These are phyloP conservation scores for Lithophane leautieri DNA, from an alignment of 2,888 invertebrate species.

Conservation along the genomic window DNA sequence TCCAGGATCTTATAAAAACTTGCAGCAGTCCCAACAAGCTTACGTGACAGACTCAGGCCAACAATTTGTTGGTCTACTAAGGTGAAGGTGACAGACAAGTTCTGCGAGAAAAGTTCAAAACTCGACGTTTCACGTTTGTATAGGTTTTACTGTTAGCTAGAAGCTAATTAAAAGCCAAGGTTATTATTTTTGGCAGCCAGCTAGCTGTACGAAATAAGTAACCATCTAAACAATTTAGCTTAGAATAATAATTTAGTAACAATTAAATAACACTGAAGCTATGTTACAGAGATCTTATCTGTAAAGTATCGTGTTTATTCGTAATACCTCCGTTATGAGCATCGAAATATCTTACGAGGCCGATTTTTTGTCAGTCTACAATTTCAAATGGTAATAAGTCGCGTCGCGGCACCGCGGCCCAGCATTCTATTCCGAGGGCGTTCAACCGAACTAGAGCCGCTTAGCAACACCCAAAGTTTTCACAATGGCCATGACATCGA, in stretches of 20 bases:
- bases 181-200: conserved; percentile 65
- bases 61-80: no score
- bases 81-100: conserved; percentile 9
- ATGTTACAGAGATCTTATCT: conserved; percentile 51
- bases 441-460: conserved; percentile 83
- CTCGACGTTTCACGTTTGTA: conserved; percentile 28
- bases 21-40: not conserved
- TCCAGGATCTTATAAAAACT: not conserved
- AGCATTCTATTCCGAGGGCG: conserved; percentile 83
- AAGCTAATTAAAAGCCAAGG: conserved; percentile 69
- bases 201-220: conserved; percentile 46
- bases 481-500: conserved; percentile 89
- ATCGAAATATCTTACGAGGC: conserved; percentile 68
- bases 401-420: conserved; percentile 72
- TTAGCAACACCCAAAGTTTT: conserved; percentile 82
- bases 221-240: conserved; percentile 48
- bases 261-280: conserved; percentile 60
- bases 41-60: conserved; percentile 5
- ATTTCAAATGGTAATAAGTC: conserved; percentile 74
- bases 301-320: conserved; percentile 46
- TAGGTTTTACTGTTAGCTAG: conserved; percentile 61
- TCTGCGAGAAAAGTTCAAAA: conserved; percentile 36
- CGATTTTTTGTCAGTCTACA: conserved; percentile 75
- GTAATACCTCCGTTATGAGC: conserved; percentile 49
- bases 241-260: no score